phyloP scores from a whole-genome alignment of 1,140 invertebrate species.

The Lanistes nyassanus region DNA sequence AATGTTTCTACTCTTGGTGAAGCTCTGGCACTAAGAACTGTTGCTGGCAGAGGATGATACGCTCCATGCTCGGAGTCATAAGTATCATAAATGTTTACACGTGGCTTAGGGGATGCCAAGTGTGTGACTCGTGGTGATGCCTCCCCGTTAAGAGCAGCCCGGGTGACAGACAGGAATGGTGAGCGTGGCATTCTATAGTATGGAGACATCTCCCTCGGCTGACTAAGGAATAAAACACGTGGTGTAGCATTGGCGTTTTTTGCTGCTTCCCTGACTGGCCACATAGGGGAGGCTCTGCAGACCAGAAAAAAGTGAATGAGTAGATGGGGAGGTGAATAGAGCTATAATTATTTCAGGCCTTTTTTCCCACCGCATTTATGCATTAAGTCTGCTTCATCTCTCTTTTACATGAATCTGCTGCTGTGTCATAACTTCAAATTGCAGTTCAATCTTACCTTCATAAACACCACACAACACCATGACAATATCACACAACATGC shows the following conservation, averaged over 20 bases:
- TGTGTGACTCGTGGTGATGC: constrained; percentile 40
- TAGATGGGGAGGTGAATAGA: background rate
- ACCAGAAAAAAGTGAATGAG: background rate
- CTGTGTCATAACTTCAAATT: background rate
- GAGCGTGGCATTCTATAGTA: constrained; percentile 44
- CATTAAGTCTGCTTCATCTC: too few species aligned
- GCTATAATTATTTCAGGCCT: too few species aligned
- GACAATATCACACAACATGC: background rate
- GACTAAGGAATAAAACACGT: constrained; percentile 38
- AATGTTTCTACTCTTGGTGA: constrained; percentile 46
- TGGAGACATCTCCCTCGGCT: constrained; percentile 35
- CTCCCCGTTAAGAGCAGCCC: constrained; percentile 34
- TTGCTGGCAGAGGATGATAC: constrained; percentile 36
- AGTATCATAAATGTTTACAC: constrained; percentile 35
- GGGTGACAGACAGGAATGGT: constrained; percentile 43
- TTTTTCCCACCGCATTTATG: too few species aligned
- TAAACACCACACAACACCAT: background rate
- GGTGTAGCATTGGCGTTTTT: constrained; percentile 40
- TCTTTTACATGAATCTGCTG: background rate
- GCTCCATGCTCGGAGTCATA: constrained; percentile 45
- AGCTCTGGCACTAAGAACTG: constrained; percentile 36
- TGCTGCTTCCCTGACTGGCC: constrained; percentile 47
- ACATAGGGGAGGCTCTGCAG: constrained; percentile 51
- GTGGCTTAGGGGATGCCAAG: constrained; percentile 40
- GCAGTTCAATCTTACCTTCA: background rate